phyloP scores from a whole-genome alignment of 2,113 vertebrate species.

The Tamias sibiricus region DNA sequence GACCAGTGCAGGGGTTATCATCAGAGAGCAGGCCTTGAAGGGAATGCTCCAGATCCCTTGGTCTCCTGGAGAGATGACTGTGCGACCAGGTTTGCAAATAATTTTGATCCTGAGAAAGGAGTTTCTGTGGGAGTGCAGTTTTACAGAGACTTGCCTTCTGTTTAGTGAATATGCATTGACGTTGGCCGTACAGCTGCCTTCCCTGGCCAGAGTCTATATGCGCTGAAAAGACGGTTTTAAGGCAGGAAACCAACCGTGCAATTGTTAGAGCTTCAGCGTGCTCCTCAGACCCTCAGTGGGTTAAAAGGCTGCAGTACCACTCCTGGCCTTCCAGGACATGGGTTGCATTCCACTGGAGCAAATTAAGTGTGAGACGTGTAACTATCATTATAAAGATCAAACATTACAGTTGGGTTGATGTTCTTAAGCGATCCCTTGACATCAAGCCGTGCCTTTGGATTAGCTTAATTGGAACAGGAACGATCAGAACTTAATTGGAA shows the following conservation, averaged over 20 bases:
- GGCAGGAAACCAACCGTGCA: not conserved
- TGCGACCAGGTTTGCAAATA: not conserved
- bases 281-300: not conserved
- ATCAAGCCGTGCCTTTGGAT: conserved; percentile 35
- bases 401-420: not conserved
- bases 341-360: not conserved
- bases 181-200: not conserved
- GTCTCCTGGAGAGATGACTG: not conserved
- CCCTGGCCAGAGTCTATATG: not conserved
- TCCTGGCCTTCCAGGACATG: not conserved
- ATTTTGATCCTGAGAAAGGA: not conserved
- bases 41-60: not conserved
- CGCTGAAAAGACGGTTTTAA: not conserved
- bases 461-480: conserved; percentile 56
- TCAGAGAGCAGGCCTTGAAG: not conserved
- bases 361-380: conserved; percentile 31
- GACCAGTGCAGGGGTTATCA: not conserved
- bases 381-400: conserved; percentile 47
- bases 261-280: not conserved
- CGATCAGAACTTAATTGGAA: conserved; percentile 66
- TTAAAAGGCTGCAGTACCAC: not conserved
- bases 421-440: conserved; percentile 27
- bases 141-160: not conserved
- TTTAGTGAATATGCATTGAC: not conserved
- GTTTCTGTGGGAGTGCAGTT: not conserved